Conservation (phyloP, 2,797 vertebrate species). For the Zalophus californianus region DNA sequence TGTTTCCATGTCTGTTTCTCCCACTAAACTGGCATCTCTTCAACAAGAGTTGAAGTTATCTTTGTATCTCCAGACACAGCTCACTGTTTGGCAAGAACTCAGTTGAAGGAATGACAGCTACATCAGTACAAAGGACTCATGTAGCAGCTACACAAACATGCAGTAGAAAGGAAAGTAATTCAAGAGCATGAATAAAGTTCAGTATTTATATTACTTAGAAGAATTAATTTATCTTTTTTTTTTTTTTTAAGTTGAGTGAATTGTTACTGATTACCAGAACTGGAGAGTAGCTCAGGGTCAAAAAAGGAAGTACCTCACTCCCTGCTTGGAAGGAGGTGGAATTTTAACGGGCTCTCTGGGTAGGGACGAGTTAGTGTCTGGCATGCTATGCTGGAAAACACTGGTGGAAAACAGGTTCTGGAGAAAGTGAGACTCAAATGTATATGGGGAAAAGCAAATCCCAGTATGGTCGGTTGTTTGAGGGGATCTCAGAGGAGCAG, state of each 20-base stretch:
- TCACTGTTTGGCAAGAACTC: constrained; percentile 64
- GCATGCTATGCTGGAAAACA: background rate
- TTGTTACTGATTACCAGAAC: constrained; percentile 40
- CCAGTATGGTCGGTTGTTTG: background rate
- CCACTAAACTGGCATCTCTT: constrained; percentile 67
- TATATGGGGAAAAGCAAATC: background rate
- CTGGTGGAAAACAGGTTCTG: background rate
- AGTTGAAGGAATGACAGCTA: constrained; percentile 65
- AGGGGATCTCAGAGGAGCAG: background rate
- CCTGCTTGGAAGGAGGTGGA: background rate
- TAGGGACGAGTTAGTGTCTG: background rate
- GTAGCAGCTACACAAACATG: constrained; percentile 12
- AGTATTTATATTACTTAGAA: constrained; percentile 44
- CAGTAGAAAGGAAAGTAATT: constrained; percentile 15
- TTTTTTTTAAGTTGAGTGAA: constrained; percentile 24
- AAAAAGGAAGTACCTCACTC: background rate
- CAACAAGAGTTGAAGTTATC: constrained; percentile 52
- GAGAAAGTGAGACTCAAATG: background rate
- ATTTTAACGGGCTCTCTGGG: background rate
- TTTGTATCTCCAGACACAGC: constrained; percentile 68
- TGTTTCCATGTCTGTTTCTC: constrained; percentile 72
- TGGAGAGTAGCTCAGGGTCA: constrained; percentile 28
- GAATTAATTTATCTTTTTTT: constrained; percentile 13
- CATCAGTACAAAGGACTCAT: constrained; percentile 45
- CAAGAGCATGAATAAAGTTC: constrained; percentile 19